phyloP scores from a whole-genome alignment of 35 echinoderm and acorn worm species.

The Lytechinus pictus region DNA sequence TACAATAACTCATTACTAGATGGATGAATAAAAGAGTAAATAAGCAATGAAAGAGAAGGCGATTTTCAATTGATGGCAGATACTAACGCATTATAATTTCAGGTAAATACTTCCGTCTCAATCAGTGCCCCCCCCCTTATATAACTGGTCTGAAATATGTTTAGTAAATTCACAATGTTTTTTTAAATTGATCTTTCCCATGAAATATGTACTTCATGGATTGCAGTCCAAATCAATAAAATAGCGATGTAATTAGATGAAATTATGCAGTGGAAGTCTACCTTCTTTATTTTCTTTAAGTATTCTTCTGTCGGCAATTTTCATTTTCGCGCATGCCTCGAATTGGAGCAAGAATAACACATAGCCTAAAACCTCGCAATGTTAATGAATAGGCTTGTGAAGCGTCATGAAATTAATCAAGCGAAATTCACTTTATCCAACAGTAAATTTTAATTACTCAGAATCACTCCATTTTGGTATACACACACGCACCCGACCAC shows the following conservation, averaged over 20 bases:
- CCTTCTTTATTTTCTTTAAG: background rate
- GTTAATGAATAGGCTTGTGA: background rate
- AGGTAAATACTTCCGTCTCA: no score
- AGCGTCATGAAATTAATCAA: background rate
- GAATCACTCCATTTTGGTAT: background rate
- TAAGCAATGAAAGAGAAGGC: no score
- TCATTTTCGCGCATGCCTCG: background rate
- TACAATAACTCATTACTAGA: no score
- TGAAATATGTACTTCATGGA: background rate
- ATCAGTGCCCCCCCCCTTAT: no score
- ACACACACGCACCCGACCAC: background rate
- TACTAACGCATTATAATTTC: no score
- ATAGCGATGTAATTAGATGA: background rate
- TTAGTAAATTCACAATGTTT: no score
- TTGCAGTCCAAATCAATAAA: background rate
- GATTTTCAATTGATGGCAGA: no score
- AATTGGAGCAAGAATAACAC: background rate
- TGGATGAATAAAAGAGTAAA: no score
- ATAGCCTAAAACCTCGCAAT: background rate
- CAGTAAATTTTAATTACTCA: background rate
- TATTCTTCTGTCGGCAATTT: background rate
- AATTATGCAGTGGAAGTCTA: background rate
- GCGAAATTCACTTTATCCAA: slow-evolving; percentile 4
- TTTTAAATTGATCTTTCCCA: background rate
- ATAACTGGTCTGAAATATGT: no score